Percentiles rank a stretch among this genome's conserved stretches.
phyloP scores from a whole-genome alignment of 2,888 invertebrate genomes.

The Epinotia brunnichana region DNA sequence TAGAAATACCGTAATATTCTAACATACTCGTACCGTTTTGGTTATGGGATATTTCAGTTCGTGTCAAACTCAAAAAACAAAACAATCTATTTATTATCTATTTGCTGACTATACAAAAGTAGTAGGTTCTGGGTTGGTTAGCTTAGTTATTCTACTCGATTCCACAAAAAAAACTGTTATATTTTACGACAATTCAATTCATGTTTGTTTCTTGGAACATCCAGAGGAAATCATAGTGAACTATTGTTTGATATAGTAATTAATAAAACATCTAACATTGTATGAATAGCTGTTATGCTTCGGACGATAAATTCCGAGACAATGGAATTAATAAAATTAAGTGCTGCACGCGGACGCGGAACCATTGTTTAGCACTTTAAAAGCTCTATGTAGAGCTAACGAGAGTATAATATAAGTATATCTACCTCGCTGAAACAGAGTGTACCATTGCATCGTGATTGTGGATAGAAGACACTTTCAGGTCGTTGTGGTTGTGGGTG shows the following conservation, averaged over 20 bases:
- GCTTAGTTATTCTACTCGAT: no score
- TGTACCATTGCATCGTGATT: no score
- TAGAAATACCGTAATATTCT: not conserved
- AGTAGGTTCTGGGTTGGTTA: not conserved
- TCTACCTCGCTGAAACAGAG: not conserved
- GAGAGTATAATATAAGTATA: no score
- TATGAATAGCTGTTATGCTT: constrained; percentile 26
- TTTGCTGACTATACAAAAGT: not conserved
- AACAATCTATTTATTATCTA: no score
- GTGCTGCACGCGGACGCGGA: constrained; percentile 28
- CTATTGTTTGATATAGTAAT: constrained; percentile 28
- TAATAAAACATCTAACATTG: constrained; percentile 31
- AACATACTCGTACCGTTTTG: not conserved
- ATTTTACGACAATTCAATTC: not conserved
- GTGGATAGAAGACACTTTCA: no score
- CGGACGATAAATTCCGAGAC: constrained; percentile 33
- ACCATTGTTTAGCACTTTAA: constrained; percentile 27
- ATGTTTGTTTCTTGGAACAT: not conserved
- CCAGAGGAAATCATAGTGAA: not conserved
- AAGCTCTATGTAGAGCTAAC: constrained; percentile 15
- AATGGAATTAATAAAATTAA: constrained; percentile 42
- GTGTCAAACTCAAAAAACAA: not conserved
- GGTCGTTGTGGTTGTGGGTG: no score
- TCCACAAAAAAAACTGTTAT: not conserved
- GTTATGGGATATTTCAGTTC: not conserved